A percentile compares a stretch with the other conserved stretches of the same genome.
These are phyloP conservation scores for Peribatodes rhomboidaria DNA, from an alignment of 2,888 invertebrate genomes.

Conservation along the genomic window DNA sequence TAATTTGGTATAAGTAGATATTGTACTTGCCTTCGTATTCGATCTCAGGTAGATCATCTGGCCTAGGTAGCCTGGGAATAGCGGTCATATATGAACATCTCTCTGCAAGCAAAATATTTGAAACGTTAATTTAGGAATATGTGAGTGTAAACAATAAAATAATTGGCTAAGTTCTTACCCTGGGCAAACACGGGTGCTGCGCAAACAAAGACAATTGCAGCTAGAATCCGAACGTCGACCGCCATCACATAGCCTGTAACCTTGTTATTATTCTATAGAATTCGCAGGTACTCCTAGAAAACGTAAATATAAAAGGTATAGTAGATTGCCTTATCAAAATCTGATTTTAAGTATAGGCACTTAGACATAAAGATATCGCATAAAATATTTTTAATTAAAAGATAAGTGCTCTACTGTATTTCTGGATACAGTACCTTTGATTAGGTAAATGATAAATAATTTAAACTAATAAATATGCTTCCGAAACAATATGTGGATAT, in stretches of 20 bases:
- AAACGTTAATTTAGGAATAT: neutral
- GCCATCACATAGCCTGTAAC: constrained; percentile 59
- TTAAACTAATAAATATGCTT: too few relatives aligned
- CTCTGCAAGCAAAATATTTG: constrained; percentile 46
- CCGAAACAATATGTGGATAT: too few relatives aligned
- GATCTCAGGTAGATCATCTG: constrained; percentile 58
- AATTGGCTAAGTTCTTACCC: constrained; percentile 42
- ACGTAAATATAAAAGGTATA: neutral
- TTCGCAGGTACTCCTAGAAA: constrained; percentile 6
- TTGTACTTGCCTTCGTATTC: constrained; percentile 63
- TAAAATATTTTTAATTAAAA: neutral
- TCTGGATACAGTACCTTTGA: too few relatives aligned
- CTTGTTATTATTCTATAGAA: neutral
- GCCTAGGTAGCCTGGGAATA: constrained; percentile 70
- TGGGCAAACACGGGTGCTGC: constrained; percentile 48
- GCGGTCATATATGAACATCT: constrained; percentile 69
- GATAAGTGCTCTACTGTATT: neutral
- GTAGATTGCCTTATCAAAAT: neutral
- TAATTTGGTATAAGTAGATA: neutral
- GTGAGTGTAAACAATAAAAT: neutral
- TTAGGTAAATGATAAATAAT: too few relatives aligned
- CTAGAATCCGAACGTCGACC: constrained; percentile 51
- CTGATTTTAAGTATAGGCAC: neutral
- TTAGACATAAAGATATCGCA: neutral
- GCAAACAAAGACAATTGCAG: constrained; percentile 46